Evolutionary conservation across 1,140 invertebrate genomes (phyloP).

Genomic region (Anastatus disparis): DNA sequence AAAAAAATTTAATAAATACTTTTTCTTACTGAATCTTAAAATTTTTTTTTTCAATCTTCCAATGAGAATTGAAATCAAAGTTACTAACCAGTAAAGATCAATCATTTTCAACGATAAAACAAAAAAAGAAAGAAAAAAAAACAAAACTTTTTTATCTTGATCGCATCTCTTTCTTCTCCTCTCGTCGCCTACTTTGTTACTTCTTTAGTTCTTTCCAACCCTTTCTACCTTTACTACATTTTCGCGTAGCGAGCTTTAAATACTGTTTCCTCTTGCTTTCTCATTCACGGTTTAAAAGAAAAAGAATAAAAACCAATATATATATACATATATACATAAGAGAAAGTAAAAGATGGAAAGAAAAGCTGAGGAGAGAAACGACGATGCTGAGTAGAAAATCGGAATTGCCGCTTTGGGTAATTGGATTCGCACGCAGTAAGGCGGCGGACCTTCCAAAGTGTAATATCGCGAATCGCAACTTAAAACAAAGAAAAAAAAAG

Average conservation of each 20-base stretch:
- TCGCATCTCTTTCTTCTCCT: no score
- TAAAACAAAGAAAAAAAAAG: no score
- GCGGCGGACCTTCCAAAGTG: constrained; percentile 31
- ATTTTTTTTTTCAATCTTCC: no score
- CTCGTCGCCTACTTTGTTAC: background rate
- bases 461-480: background rate
- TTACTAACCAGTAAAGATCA: background rate
- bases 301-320: no score
- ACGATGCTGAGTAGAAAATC: constrained; percentile 15
- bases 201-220: background rate
- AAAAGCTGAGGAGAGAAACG: background rate
- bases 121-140: no score
- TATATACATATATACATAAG: no score
- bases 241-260: background rate
- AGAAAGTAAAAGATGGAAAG: background rate
- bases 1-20: no score
- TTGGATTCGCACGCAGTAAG: constrained; percentile 33
- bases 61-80: background rate
- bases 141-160: no score
- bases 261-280: background rate
- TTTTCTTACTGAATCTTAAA: no score
- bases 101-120: background rate
- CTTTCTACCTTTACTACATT: background rate
- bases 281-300: background rate
- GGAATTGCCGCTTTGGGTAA: constrained; percentile 24